Base-by-base conservation (phyloP, 2,113 vertebrate genomes). In the Glaucidium brasilianum region DNA sequence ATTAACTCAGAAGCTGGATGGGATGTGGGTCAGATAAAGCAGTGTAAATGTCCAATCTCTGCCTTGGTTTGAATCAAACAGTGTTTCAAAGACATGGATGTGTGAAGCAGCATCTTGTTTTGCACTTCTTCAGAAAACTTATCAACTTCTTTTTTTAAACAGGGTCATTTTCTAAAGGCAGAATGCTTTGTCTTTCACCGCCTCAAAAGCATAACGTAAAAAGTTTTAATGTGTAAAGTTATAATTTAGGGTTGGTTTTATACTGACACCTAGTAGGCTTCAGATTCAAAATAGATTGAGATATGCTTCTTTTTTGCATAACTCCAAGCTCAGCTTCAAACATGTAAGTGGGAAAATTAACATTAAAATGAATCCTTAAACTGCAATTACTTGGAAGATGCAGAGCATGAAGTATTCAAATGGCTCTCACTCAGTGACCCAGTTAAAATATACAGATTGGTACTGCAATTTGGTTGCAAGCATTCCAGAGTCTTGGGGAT, bases 291-390 rank as follows among this genome's bases (percentile, higher is more conserved):
- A 71, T 29, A 90, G 55, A 83, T 39, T 12, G 23, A 92, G 75
- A 69, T 79, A 55, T 25, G 75, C 45, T 37, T 93, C 71, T 59
- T 50, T 68, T 93, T 71, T 96, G 55, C 72, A 78, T 85, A 77
- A 88, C 43, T 88, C 68, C 82, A 80, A 92, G 43, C 90, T 91
- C 85, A 71, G 79, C 64, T 94, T 95, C 74, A 77, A 95, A 77
- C 7, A 30, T 6, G 0, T 66, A 88, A 95, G 72, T 81, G 72
- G 47, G 56, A 72, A 91, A 95, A 96, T 90, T 86, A 94, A 86
- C 88, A 84, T 93, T 80, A 94, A 93, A 97, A 94, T 71, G 52
- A 95, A 83, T 84, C 72, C 45, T 96, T 84, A 84, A 93, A 87
- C 82, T 81, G 90, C 79, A 93, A 80, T 96, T 93, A 88, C 79